Base-by-base conservation (phyloP, 2,113 vertebrate species). In the Eretmochelys imbricata region DNA sequence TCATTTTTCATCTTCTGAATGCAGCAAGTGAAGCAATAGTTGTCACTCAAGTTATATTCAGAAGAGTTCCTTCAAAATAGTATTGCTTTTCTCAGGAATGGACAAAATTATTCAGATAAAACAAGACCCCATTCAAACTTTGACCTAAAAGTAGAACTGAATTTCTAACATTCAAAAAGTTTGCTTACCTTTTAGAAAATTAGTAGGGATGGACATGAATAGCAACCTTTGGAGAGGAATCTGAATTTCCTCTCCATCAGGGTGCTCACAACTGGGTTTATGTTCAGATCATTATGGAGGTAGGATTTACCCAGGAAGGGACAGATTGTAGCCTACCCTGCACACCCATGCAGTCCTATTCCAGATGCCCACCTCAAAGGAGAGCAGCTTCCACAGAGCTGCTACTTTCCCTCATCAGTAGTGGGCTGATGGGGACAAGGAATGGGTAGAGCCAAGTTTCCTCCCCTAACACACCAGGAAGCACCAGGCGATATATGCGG, bases 401-500 rank as follows among this genome's bases (percentile, higher is more conserved):
- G 20, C 24, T 46, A 76, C 12, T 76, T 46, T 76, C 75, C 11
- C 10, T 76, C 24, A 42, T 24, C 72, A 76, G 2, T 31, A 82
- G 83, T 89, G 16, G 38, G 13, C 1, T 93, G 4, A n/a, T 16
- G n/a, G 31, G 4, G 19, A 16, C 17, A 80, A 53, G 80, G 84
- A 85, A 10, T 35, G 1, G 0, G 0, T 24, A 2, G 20, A 78
- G n/a, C 25, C 38, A 78, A 85, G 78, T n/a, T 0, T 1, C 57
- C 29, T 84, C 57, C 16, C 16, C 11, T 10, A 46, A 0, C 31
- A 35, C 1, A 2, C 9, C 85, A 17, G 5, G 10, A 27, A 82
- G 48, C 42, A 48, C 17, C 82, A 17, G 46, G 31, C 46, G 80
- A 2, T 49, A n/a, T 20, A 3, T 20, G 13, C 35, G 46, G 46